Base-by-base conservation (phyloP, 2,888 invertebrate species). In the Diadegma fenestrale region DNA sequence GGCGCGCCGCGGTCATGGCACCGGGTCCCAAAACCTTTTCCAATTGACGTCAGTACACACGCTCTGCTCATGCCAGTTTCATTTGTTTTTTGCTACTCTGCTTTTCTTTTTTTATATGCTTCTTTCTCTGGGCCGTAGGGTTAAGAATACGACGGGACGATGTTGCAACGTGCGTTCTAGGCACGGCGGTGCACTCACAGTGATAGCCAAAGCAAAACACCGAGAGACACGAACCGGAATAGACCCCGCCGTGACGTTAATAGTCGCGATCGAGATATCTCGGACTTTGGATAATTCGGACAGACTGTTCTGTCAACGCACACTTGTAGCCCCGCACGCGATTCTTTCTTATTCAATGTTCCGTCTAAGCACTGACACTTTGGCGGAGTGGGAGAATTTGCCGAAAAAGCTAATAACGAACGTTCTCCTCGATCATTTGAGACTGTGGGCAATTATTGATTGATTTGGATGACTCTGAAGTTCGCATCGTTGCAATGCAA, bases 21-120 rank as follows among this genome's bases (percentile, higher is more conserved):
- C 84, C 86, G 86, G 86, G 84, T 82, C 88, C 88, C 85, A 88
- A 91, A 92, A 93, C 92, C 93, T 93, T 93, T 93, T 92, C 92
- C 93, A 90, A 93, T 93, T 93, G 93, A 93, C 93, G 93, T 93
- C 93, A 93, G 92, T 89, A 91, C 88, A 80, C 71, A 80, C 79
- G 73, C 84, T 78, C 78, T 77, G 73, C 84, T 78, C 78, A 66
- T 80, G 79, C 84, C 78, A 72, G 77, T 63, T 77, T 82, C 82
- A 80, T 33, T 68, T 41, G 84, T 33, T 79, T 66, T 68, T 75
- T 26, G 7, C 48, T 78, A 78, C 76, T 71, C 48, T 78, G 80
- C 76, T 71, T 75, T 75, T 63, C 33, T 75, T 37, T 58, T 41
- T 63, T 63, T 45, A 43, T 68, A 73, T 66, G 63, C 68, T 66